Evolutionary conservation across 1,140 invertebrate genomes (phyloP).

Genomic region (Diorhabda carinulata): DNA sequence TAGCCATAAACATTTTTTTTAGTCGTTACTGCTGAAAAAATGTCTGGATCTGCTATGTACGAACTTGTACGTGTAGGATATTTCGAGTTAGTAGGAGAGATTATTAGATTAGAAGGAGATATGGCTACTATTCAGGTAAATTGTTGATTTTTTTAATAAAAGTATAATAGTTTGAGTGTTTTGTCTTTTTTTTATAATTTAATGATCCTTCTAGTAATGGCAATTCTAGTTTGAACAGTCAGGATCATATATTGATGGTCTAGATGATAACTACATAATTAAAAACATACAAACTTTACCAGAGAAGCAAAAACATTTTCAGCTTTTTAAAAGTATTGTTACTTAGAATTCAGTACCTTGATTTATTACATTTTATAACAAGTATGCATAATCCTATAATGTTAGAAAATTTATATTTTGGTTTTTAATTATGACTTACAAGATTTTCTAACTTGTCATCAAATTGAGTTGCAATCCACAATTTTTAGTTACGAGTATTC

Average conservation of each 20-base stretch:
- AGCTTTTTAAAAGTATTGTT: neutral
- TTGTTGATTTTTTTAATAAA: neutral
- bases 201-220: too few species aligned
- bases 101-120: slow-evolving; percentile 98
- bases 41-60: slow-evolving; percentile 99
- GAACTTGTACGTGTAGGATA: slow-evolving; percentile 98
- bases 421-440: slow-evolving; percentile 9
- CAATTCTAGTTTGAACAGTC: too few species aligned
- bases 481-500: slow-evolving; percentile 9
- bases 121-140: slow-evolving; percentile 96
- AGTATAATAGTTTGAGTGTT: neutral
- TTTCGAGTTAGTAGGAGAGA: slow-evolving; percentile 96
- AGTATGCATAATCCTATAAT: slow-evolving; percentile 5
- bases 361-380: slow-evolving; percentile 9
- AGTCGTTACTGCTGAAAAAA: slow-evolving; percentile 98
- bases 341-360: neutral
- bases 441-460: slow-evolving; percentile 7
- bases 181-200: neutral
- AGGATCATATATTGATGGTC: too few species aligned
- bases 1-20: slow-evolving; percentile 32
- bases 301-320: too few species aligned
- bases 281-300: too few species aligned
- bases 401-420: slow-evolving; percentile 5
- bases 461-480: slow-evolving; percentile 3
- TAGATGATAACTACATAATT: too few species aligned